Percentiles rank a stretch among this genome's conserved stretches.
phyloP scores from a whole-genome alignment of 1,140 invertebrate species.

The Littorina saxatilis region DNA sequence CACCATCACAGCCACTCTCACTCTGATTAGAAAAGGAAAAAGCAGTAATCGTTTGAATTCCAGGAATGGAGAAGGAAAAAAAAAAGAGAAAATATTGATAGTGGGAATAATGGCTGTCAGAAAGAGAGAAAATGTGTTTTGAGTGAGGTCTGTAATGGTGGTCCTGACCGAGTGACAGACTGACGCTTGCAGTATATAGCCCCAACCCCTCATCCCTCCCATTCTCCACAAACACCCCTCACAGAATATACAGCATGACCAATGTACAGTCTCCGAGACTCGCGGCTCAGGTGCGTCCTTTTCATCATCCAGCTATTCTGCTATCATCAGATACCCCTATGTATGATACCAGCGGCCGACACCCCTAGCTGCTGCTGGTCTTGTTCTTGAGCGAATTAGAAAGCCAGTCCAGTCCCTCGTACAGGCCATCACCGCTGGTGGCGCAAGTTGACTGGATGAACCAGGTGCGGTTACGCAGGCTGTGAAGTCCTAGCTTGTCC shows the following conservation, averaged over 20 bases:
- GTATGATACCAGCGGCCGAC: not conserved
- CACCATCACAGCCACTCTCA: too few species aligned
- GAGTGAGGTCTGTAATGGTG: too few species aligned
- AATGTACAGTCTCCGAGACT: not conserved
- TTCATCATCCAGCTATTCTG: not conserved
- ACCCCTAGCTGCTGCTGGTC: not conserved
- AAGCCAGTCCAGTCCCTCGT: constrained; percentile 98
- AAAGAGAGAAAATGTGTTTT: too few species aligned
- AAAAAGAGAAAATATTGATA: too few species aligned
- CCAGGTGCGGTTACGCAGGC: constrained; percentile 87
- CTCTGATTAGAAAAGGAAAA: too few species aligned
- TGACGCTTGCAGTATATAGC: too few species aligned
- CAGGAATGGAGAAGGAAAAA: too few species aligned
- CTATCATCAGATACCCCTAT: not conserved
- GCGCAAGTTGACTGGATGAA: constrained; percentile 99
- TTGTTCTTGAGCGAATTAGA: constrained; percentile 82
- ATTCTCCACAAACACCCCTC: not conserved
- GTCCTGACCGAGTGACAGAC: too few species aligned
- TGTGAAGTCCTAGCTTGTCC: constrained; percentile 95
- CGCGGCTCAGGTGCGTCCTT: not conserved
- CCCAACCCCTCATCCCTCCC: too few species aligned
- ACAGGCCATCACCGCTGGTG: constrained; percentile 96
- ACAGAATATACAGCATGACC: not conserved
- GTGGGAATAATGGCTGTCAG: too few species aligned
- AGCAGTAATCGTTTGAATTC: too few species aligned